phyloP scores from a whole-genome alignment of 2,797 vertebrate genomes.

The Peromyscus attwateri region DNA sequence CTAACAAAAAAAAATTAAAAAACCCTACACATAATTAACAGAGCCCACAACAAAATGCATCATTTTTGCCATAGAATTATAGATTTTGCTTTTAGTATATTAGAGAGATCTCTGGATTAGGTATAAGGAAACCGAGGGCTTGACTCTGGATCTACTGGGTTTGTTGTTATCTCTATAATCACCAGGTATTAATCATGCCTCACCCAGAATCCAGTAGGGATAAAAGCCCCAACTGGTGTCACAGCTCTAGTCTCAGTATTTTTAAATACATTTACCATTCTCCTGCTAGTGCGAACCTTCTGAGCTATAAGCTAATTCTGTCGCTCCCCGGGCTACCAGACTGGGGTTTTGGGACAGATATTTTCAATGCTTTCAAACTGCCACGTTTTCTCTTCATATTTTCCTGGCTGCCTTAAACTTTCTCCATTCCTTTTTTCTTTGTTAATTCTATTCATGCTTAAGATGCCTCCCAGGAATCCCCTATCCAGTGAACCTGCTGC shows the following conservation, averaged over 20 bases:
- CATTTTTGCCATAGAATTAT: neutral
- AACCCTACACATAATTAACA: neutral
- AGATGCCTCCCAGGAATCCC: neutral
- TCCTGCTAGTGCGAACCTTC: slow-evolving; percentile 11
- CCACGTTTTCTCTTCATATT: slow-evolving; percentile 5
- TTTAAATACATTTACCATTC: slow-evolving; percentile 6
- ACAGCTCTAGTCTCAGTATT: slow-evolving; percentile 45
- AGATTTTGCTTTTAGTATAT: neutral
- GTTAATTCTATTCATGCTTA: neutral
- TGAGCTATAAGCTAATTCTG: slow-evolving; percentile 32
- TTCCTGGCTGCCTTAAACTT: slow-evolving; percentile 31
- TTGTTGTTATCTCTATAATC: slow-evolving; percentile 21
- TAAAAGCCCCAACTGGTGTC: slow-evolving; percentile 25
- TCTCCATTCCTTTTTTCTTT: neutral
- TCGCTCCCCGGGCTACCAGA: neutral
- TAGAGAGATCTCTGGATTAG: neutral
- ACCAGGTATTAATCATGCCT: slow-evolving; percentile 16
- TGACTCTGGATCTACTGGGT: neutral
- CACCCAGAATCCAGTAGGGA: slow-evolving; percentile 19
- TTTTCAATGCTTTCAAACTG: neutral
- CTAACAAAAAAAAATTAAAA: neutral
- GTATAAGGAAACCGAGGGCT: neutral
- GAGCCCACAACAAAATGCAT: neutral
- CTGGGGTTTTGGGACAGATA: neutral
- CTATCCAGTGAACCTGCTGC: neutral